phyloP scores from a whole-genome alignment of 2,888 invertebrate species.

The Zaprionus obscuricornis region DNA sequence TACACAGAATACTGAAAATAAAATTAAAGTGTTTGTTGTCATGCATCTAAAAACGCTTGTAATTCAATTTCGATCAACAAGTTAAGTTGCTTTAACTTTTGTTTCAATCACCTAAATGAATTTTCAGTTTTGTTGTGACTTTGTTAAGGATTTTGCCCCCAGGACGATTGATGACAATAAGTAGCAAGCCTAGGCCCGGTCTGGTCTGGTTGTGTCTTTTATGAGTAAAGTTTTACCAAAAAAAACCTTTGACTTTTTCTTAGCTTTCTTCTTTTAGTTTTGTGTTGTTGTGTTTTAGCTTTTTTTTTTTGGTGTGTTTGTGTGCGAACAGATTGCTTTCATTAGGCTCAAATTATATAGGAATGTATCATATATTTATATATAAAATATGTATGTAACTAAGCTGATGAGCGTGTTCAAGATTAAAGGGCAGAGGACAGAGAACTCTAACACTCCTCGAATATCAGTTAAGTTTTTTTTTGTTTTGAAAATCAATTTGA shows the following conservation, averaged over 20 bases:
- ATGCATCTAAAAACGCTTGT: slow-evolving; percentile 22
- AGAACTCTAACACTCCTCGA: slow-evolving; percentile 27
- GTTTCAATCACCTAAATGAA: slow-evolving; percentile 48
- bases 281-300: neutral
- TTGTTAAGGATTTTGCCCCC: slow-evolving; percentile 8
- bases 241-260: slow-evolving; percentile 36
- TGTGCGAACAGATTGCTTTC: slow-evolving; percentile 58
- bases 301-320: no score
- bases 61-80: slow-evolving; percentile 76
- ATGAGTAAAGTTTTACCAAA: slow-evolving; percentile 65
- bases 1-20: no score
- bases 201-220: no score
- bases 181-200: slow-evolving; percentile 26
- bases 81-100: slow-evolving; percentile 46
- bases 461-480: slow-evolving; percentile 24
- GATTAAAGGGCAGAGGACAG: slow-evolving; percentile 45
- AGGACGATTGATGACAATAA: slow-evolving; percentile 68
- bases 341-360: slow-evolving; percentile 61
- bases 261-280: slow-evolving; percentile 8
- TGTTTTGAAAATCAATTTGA: slow-evolving; percentile 50
- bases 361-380: no score
- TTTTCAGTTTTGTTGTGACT: slow-evolving; percentile 38
- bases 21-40: no score
- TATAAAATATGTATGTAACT: no score
- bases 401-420: slow-evolving; percentile 30